Evolutionary conservation across 2,888 invertebrate genomes (phyloP).

Genomic region (Drosophila melanosoma): DNA sequence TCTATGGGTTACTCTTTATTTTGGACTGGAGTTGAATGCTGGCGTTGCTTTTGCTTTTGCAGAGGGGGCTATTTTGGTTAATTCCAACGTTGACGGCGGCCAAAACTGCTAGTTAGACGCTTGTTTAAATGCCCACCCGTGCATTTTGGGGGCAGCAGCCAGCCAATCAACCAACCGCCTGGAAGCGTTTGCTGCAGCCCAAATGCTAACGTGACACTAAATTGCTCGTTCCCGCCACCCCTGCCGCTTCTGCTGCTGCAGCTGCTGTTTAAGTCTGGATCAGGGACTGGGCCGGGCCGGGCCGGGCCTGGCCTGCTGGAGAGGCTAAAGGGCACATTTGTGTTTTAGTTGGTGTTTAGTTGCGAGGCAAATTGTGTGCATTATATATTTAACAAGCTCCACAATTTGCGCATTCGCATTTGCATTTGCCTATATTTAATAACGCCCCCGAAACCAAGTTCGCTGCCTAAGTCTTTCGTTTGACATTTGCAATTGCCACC

Average conservation of each 20-base stretch:
- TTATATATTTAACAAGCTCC: slow-evolving; percentile 76
- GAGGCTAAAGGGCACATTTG: slow-evolving; percentile 75
- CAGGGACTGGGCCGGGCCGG: slow-evolving; percentile 42
- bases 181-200: slow-evolving; percentile 61
- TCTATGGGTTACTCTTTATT: slow-evolving; percentile 34
- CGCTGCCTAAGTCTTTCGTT: slow-evolving; percentile 75
- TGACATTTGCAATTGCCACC: slow-evolving; percentile 68
- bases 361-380: slow-evolving; percentile 67
- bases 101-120: slow-evolving; percentile 74
- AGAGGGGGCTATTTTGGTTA: slow-evolving; percentile 69
- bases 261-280: slow-evolving; percentile 4
- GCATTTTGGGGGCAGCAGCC: slow-evolving; percentile 43
- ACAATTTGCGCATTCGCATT: slow-evolving; percentile 65
- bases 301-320: slow-evolving; percentile 11
- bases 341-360: slow-evolving; percentile 56
- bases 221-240: slow-evolving; percentile 47
- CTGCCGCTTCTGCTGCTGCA: neutral
- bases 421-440: slow-evolving; percentile 75
- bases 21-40: slow-evolving; percentile 28
- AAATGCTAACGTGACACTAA: slow-evolving; percentile 80
- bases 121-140: slow-evolving; percentile 71
- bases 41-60: slow-evolving; percentile 23
- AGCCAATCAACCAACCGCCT: slow-evolving; percentile 50
- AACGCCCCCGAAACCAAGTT: slow-evolving; percentile 60
- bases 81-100: slow-evolving; percentile 74